phyloP scores from a whole-genome alignment of 2,113 vertebrate genomes.

The Bos indicus region DNA sequence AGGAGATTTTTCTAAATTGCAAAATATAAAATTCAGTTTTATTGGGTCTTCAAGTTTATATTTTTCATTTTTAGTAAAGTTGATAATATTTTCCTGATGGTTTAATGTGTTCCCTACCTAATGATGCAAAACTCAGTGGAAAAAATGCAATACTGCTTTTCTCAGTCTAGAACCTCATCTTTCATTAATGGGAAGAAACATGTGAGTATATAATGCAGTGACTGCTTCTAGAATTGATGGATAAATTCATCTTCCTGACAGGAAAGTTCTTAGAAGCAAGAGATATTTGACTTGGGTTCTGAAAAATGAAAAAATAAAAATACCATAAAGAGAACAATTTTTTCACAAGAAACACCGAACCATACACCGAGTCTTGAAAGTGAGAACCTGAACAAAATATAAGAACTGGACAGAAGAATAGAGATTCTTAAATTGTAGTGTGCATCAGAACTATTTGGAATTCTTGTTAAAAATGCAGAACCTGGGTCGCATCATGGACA shows the following conservation, averaged over 20 bases:
- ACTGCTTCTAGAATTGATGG: background rate
- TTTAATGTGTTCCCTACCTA: background rate
- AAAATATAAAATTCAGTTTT: background rate
- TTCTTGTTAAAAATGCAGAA: background rate
- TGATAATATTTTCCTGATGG: background rate
- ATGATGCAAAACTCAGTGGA: background rate
- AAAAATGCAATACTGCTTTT: background rate
- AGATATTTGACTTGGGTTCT: background rate
- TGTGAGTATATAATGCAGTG: background rate
- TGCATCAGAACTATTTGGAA: background rate
- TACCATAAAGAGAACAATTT: background rate
- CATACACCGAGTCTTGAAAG: background rate
- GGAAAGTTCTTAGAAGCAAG: background rate
- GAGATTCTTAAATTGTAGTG: background rate
- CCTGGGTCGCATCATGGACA: background rate
- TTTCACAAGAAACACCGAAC: background rate
- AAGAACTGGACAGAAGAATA: background rate
- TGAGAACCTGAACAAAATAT: background rate
- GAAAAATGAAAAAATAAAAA: background rate
- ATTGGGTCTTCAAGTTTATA: background rate
- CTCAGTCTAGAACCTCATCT: background rate
- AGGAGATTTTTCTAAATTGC: background rate
- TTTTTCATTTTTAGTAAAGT: background rate
- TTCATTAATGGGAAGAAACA: background rate
- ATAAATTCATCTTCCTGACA: background rate